Evolutionary conservation across 2,113 vertebrate genomes (phyloP), one percentile per base, ranked within the genome.

Genomic region (Trichomycterus rosablanca): DNA sequence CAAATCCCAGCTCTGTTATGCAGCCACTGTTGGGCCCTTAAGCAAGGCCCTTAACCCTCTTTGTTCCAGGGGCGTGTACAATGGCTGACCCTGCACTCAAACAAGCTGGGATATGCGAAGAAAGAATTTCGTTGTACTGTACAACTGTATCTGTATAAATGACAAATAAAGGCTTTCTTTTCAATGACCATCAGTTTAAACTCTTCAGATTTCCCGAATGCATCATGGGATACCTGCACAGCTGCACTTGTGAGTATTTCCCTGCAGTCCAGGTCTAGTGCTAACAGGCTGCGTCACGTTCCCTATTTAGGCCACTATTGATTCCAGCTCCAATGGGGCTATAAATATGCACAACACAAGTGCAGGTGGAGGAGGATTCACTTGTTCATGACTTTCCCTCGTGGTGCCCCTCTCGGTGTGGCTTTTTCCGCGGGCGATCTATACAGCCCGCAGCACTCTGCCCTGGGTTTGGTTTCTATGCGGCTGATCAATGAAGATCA

Each of bases 371-470:
- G 42, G 40, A 57, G 52, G 63, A 54, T 75, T 73, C 50, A 67
- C 59, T 23, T 59, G 16, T 55, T 24, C 49, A 30, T 63, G 45
- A 20, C 63, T 70, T 30, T 24, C 19, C 42, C 15, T 15, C 53
- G n/a, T n/a, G 14, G 26, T 42, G 53, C 56, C 52, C 69, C 50
- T 55, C 59, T 70, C 6, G 2, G 11, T 23, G 57, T 28, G 50
- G 70, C 58, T 83, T 83, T 86, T 83, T 81, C 68, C 57, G 73
- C 63, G 63, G 56, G 8, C 46, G 3, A 78, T 82, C 78, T 67
- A 84, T 83, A 78, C 18, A 74, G 54, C 57, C 48, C 35, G 18
- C 52, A 42, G 59, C 73, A 18, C 62, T 72, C 46, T 4, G 71
- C 54, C 63, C 34, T 54, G 72, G 69, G 67, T 79, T 61, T n/a